These are phyloP conservation scores for Plectropomus leopardus DNA, from an alignment of 2,113 vertebrate species.

Conservation along the genomic window DNA sequence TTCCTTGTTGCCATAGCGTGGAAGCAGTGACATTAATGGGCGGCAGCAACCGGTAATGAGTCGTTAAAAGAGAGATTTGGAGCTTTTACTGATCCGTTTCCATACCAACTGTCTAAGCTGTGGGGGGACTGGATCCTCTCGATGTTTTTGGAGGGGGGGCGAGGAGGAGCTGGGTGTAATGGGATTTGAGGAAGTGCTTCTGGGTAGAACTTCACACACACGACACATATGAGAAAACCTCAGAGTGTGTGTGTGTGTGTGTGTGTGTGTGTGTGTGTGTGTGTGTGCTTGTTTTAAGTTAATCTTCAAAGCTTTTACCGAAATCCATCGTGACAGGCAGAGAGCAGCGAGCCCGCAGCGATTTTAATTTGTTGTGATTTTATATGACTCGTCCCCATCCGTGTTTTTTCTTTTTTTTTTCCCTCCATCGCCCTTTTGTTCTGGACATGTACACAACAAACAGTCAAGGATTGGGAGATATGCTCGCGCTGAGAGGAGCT, in stretches of 20 bases:
- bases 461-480: slow-evolving; percentile 39
- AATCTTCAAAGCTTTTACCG: slow-evolving; percentile 71
- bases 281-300: slow-evolving; percentile 43
- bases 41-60: slow-evolving; percentile 66
- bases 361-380: slow-evolving; percentile 28
- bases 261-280: slow-evolving; percentile 17
- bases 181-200: slow-evolving; percentile 64
- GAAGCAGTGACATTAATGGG: slow-evolving; percentile 66
- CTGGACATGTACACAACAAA: slow-evolving; percentile 49
- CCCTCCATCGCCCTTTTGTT: slow-evolving; percentile 47
- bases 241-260: not conserved
- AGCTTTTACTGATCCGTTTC: slow-evolving; percentile 73
- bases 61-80: slow-evolving; percentile 69
- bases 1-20: slow-evolving; percentile 22
- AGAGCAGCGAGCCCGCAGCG: slow-evolving; percentile 1
- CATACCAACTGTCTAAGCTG: slow-evolving; percentile 70
- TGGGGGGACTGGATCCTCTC: slow-evolving; percentile 55
- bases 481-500: slow-evolving; percentile 15
- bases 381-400: not conserved
- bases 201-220: slow-evolving; percentile 47
- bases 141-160: slow-evolving; percentile 6
- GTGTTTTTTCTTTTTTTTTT: not conserved
- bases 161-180: slow-evolving; percentile 46
- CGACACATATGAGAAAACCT: slow-evolving; percentile 9
- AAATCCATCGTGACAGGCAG: slow-evolving; percentile 43